Base-by-base conservation (phyloP, 2,113 vertebrate genomes). In the Verasper variegatus region DNA sequence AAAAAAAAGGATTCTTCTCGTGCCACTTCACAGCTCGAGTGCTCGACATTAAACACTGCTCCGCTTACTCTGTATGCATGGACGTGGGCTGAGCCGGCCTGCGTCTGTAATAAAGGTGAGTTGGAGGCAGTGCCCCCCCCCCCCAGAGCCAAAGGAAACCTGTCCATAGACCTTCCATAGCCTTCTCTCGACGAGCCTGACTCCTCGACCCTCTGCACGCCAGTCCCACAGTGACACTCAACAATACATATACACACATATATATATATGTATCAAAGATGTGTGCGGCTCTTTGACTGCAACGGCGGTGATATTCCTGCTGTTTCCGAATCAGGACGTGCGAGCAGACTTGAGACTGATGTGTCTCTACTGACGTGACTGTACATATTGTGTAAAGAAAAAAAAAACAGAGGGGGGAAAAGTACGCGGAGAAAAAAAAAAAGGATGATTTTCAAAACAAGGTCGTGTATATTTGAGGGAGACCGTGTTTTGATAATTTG, bases 381-480 rank as follows among this genome's bases (percentile, higher is more conserved):
- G 96, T 97, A 97, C 91, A 98, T 96, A 97, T 90, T 94, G 93
- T 96, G 95, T 96, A 96, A 61, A 69, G 56, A 68, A 78, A 69
- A 76, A 61, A 71, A 61, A 70, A 80, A 71, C 74, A 68, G 68
- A 74, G n/a, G n/a, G 18, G n/a, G 21, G 6, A 31, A 21, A 31
- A 21, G 4, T 14, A 55, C 10, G 51, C 20, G 18, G 18, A 3
- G 42, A 1, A 47, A 85, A 88, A 92, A 31, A 86, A 85, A 86
- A 83, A 89, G 61, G 80, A 86, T 73, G 79, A 83, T 88, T 91
- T 85, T 88, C 93, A 95, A 94, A 96, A 95, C 94, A 96, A 94
- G 96, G 95, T 95, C 94, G 94, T 98, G 97, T 98, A 98, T 96
- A 98, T 97, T 97, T 96, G 92, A 20, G 96, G 78, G 79, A 92